Base-by-base conservation (phyloP, 2,888 invertebrate genomes). In the Achlya flavicornis region DNA sequence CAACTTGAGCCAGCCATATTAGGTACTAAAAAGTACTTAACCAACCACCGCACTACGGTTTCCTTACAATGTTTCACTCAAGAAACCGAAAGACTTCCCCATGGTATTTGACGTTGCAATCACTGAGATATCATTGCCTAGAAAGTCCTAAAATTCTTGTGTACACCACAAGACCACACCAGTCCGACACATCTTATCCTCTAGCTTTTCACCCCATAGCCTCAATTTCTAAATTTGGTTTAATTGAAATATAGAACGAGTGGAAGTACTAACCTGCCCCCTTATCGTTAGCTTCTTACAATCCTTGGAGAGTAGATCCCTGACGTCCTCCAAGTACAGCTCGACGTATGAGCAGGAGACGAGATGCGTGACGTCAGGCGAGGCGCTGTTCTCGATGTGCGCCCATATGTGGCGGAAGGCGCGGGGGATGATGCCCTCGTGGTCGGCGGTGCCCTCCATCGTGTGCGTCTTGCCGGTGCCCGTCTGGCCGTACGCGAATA, bases 401-500 rank as follows among this genome's bases (percentile, higher is more conserved):
- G 96, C 96, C 96, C 99, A 99, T 69, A 99, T 98, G 91, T 99
- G 99, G 72, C 98, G 97, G 93, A 99, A 99, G 64, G 99, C 98
- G 71, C 98, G 96, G 4, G 99, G 99, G 79, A 99, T 98, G 72
- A 99, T 96, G 64, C 99, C 99, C 81, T 96, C 95, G 78, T 94
- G 93, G 0, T 93, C 94, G 63, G 95, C 91, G 19, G 95, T 90
- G 67, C 97, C 97, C 94, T 96, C 96, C 96, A 96, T 96, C 12
- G 96, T 96, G 88, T 95, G 96, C 11, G 96, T 96, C 88, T 96
- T 96, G 62, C 99, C 99, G 0, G 99, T 99, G 68, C 99, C 99
- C 0, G 99, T 99, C 93, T 99, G 99, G 0, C 99, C 99, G 89
- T 99, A 99, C 0, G 99, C 99, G 94, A 99, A 99, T 75, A 99